These are phyloP conservation scores for Alcis repandata DNA, from an alignment of 2,888 invertebrate species.

Conservation along the genomic window DNA sequence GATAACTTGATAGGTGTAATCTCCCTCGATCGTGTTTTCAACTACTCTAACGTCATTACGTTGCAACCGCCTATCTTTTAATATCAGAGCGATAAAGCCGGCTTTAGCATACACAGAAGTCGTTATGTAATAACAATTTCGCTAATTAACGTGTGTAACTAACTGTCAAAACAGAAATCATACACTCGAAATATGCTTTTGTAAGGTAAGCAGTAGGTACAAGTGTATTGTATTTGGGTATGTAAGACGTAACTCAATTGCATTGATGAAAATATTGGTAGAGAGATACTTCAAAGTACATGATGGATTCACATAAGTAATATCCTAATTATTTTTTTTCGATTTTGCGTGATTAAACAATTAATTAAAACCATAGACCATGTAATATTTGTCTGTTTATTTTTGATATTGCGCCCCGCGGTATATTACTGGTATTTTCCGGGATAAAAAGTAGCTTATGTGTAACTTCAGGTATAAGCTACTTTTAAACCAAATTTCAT, in stretches of 20 bases:
- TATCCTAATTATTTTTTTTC: too few relatives aligned
- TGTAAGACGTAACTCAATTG: neutral
- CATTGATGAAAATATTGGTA: too few relatives aligned
- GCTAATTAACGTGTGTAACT: conserved; percentile 27
- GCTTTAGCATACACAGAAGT: conserved; percentile 6
- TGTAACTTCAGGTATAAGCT: too few relatives aligned
- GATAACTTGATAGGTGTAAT: conserved; percentile 35
- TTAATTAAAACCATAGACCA: too few relatives aligned
- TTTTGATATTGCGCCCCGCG: too few relatives aligned
- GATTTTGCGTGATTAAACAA: too few relatives aligned
- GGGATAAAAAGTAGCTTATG: too few relatives aligned
- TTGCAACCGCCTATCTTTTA: conserved; percentile 16
- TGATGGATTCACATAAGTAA: too few relatives aligned
- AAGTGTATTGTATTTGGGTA: neutral
- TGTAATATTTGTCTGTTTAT: too few relatives aligned
- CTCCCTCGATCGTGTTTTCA: conserved; percentile 43
- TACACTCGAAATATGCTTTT: conserved; percentile 9
- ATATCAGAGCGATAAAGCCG: conserved; percentile 11
- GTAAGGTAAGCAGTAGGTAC: neutral
- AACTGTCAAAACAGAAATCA: conserved; percentile 18
- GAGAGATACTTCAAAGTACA: too few relatives aligned
- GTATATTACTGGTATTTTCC: too few relatives aligned
- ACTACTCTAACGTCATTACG: conserved; percentile 35
- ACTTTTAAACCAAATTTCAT: too few relatives aligned
- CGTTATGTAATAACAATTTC: conserved; percentile 21